Evolutionary conservation across 2,797 vertebrate genomes (phyloP), one percentile per base, ranked within the genome.

Genomic region (Sebastes hubbsi): DNA sequence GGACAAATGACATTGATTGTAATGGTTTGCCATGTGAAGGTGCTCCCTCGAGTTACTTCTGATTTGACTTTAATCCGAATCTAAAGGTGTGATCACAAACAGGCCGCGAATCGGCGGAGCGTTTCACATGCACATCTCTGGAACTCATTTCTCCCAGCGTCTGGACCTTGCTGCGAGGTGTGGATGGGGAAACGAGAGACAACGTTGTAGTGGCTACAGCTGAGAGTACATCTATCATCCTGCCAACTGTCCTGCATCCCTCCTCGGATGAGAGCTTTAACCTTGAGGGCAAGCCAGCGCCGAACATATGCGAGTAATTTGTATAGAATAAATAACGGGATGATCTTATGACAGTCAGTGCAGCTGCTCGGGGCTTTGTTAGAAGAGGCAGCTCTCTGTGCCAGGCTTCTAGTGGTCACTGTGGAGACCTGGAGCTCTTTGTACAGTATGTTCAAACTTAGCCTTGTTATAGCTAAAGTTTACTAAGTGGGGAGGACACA

Each of bases 251-350:
- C 86, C 78, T 60, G 68, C 69, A 78, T 81, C 82, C 24, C 78
- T 81, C 70, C 72, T 72, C 18, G 22, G 78, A 82, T 75, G 80
- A 87, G 83, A 85, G 90, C 63, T 86, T 89, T 89, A 89, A 91
- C 92, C 89, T 87, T 72, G 84, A 87, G 89, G 91, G 88, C 89
- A 90, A 91, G 84, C 88, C 90, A 64, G 83, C 3, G 36, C 55
- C 3, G 72, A 90, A 92, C 95, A 96, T 85, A 89, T 95, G 94
- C 82, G 84, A 95, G 91, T 91, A 46, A 95, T 96, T 93, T 93
- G 93, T 94, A 85, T 85, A 49, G 88, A 92, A 90, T 95, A 92
- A 93, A 94, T 91, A 92, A 93, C 83, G 78, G 91, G 89, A 93
- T 87, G 91, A 84, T 93, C 87, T 91, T 87, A 75, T 91, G 93